Evolutionary conservation across 2,888 invertebrate species (phyloP).

Genomic region (Tortricodes alternella): DNA sequence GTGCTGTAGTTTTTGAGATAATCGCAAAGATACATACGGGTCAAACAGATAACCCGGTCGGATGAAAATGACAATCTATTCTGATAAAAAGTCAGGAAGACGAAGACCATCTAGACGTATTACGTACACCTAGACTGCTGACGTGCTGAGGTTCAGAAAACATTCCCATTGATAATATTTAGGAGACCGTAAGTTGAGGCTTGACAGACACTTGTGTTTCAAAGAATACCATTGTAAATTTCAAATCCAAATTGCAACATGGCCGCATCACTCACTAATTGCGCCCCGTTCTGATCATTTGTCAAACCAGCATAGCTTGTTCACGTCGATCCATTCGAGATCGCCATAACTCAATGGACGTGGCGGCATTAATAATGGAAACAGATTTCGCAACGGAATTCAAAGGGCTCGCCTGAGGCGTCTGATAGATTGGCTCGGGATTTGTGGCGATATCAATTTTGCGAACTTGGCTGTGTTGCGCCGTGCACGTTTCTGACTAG

Average conservation of each 20-base stretch:
- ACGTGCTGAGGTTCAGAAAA: too few species aligned
- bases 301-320: slow-evolving; percentile 15
- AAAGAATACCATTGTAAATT: neutral
- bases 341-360: slow-evolving; percentile 19
- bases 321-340: slow-evolving; percentile 15
- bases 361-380: slow-evolving; percentile 22
- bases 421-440: slow-evolving; percentile 22
- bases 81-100: too few species aligned
- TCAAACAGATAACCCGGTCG: too few species aligned
- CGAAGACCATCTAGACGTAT: too few species aligned
- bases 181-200: too few species aligned
- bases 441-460: slow-evolving; percentile 22
- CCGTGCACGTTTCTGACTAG: neutral
- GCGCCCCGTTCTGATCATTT: slow-evolving; percentile 8
- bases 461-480: slow-evolving; percentile 1
- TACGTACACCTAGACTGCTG: too few species aligned
- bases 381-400: slow-evolving; percentile 15
- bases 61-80: too few species aligned
- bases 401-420: slow-evolving; percentile 13
- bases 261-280: neutral
- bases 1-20: too few species aligned
- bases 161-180: too few species aligned
- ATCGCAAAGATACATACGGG: too few species aligned
- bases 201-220: neutral
- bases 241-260: neutral